Conservation (phyloP, 2,113 vertebrate genomes). For the Pseudorectes ferrugineus region DNA sequence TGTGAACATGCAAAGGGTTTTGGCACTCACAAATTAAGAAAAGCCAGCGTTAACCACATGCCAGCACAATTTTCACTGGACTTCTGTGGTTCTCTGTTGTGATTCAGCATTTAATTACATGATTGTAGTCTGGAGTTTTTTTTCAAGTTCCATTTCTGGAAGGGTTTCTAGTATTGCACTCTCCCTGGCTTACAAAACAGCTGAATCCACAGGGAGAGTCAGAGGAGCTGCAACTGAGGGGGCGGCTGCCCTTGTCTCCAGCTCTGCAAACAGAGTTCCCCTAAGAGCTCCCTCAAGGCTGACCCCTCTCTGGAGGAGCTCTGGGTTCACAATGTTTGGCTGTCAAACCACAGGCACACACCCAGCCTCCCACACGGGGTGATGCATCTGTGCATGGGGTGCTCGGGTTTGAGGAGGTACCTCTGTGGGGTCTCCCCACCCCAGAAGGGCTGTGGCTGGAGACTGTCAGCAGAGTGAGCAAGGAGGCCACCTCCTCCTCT, state of each 20-base stretch:
- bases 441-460: neutral
- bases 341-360: neutral
- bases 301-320: neutral
- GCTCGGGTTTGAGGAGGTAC: rapidly evolving
- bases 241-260: neutral
- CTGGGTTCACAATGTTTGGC: neutral
- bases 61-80: neutral
- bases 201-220: neutral
- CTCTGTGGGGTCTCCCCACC: neutral
- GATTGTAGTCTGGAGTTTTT: neutral
- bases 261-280: neutral
- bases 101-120: conserved; percentile 35
- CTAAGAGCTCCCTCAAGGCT: neutral
- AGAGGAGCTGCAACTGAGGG: neutral
- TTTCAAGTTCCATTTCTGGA: neutral
- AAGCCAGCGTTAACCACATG: neutral
- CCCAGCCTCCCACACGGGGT: rapidly evolving
- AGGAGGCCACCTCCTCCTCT: neutral
- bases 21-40: neutral
- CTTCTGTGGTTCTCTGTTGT: neutral
- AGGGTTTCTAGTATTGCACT: neutral
- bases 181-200: neutral
- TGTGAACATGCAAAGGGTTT: neutral
- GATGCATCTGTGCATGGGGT: neutral
- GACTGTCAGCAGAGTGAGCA: neutral